Base-by-base conservation (phyloP, 2,888 invertebrate species). In the Calliphora vomitoria region DNA sequence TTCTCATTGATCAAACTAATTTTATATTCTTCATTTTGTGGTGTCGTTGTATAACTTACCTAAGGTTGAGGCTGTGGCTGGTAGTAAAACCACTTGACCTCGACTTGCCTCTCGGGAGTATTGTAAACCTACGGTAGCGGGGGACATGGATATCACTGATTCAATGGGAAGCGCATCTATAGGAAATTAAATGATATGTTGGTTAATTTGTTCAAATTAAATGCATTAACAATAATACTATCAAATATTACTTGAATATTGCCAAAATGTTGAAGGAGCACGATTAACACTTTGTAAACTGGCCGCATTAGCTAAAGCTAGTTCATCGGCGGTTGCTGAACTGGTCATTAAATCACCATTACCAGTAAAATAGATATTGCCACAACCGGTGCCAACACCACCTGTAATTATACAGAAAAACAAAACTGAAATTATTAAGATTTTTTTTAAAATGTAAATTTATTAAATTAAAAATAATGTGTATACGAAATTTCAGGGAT, bases 41-140 rank as follows among this genome's bases (percentile, higher is more conserved):
- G 10, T 10, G 6, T 3, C 4, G 3, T 53, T 0, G 6, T 25
- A n/a, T 64, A 25, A 90, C 92, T 91, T 92, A 95, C 95, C 96
- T 92, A 95, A 94, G 83, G 92, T 90, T 90, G 93, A 93, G 93
- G 95, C 95, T 66, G 97, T 95, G 53, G 97, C 95, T 66, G 97
- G 97, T 90, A 97, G 95, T 88, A 97, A 95, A 89, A 97, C 95
- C 87, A 97, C 95, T 90, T 97, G 97, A 66, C 98, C 98, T 4
- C 97, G 97, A 31, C 96, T 95, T 44, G 98, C 97, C 93, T 98
- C 98, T 88, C 98, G 95, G 74, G 97, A 96, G 91, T 98, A 95
- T 94, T 98, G 98, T 94, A 96, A 97, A 84, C 98, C 98, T 85
- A 97, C 96, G 84, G 96, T 97, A 92, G 94, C 96, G 94, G 94